Conservation (phyloP, 1,140 invertebrate species). For the Diploscapter pachys region DNA sequence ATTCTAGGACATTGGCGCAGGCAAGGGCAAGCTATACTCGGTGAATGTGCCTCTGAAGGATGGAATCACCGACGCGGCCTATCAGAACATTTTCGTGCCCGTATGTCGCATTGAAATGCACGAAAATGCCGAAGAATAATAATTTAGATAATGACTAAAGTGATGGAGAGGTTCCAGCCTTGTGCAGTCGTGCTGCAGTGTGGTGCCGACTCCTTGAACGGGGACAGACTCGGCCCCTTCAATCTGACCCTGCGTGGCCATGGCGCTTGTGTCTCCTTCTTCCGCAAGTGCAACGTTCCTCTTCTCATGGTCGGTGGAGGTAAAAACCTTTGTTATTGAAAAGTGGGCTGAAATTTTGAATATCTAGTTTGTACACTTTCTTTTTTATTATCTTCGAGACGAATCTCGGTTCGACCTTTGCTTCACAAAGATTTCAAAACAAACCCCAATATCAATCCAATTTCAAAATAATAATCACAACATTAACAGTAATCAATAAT, state of each 20-base stretch:
- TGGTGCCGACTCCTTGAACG: conserved; percentile 91
- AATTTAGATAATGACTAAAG: conserved; percentile 69
- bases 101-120: conserved; percentile 43
- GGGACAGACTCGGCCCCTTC: conserved; percentile 83
- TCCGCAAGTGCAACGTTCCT: conserved; percentile 85
- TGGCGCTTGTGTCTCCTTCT: conserved; percentile 86
- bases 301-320: conserved; percentile 79
- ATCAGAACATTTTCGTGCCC: conserved; percentile 82
- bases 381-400: neutral
- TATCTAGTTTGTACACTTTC: neutral
- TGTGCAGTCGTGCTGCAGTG: conserved; percentile 90
- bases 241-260: conserved; percentile 74
- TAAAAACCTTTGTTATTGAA: neutral
- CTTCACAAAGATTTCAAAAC: neutral
- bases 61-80: conserved; percentile 63
- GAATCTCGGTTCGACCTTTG: neutral
- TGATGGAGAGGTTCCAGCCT: conserved; percentile 94
- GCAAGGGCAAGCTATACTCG: conserved; percentile 63
- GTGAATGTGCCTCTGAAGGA: conserved; percentile 63
- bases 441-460: neutral
- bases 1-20: conserved; percentile 61
- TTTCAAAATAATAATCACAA: neutral
- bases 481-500: neutral
- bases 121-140: neutral
- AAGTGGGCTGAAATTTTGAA: neutral